Conservation (phyloP, 2,113 vertebrate genomes). For the Phylloscopus trochilus region DNA sequence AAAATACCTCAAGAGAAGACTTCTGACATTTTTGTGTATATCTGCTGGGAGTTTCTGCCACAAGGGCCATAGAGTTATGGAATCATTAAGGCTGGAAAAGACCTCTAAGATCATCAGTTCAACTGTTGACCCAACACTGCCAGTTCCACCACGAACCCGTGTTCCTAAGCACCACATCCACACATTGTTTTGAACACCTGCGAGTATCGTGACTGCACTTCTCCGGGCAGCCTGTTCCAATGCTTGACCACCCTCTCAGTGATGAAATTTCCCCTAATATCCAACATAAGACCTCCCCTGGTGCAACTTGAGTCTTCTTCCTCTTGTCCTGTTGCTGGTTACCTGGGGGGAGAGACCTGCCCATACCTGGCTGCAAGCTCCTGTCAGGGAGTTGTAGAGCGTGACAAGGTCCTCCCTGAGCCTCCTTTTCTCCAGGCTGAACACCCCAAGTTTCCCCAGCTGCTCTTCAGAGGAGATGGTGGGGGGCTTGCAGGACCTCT, state of each 20-base stretch:
- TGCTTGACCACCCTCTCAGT: background rate
- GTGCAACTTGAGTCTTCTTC: background rate
- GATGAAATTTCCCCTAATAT: background rate
- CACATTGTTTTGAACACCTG: background rate
- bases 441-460: background rate
- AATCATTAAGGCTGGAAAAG: background rate
- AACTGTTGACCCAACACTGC: background rate
- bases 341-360: too few relatives aligned
- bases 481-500: background rate
- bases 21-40: background rate
- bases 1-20: background rate
- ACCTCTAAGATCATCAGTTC: background rate
- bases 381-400: background rate
- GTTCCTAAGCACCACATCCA: background rate
- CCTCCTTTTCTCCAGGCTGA: background rate
- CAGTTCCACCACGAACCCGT: background rate
- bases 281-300: background rate
- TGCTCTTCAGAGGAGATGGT: background rate
- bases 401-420: background rate
- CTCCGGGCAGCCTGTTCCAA: background rate
- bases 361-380: too few relatives aligned
- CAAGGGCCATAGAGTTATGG: background rate
- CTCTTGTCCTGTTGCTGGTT: fast-evolving
- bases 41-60: background rate
- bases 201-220: background rate